Conservation (phyloP, 2,797 vertebrate species). For the Sus cebifrons region DNA sequence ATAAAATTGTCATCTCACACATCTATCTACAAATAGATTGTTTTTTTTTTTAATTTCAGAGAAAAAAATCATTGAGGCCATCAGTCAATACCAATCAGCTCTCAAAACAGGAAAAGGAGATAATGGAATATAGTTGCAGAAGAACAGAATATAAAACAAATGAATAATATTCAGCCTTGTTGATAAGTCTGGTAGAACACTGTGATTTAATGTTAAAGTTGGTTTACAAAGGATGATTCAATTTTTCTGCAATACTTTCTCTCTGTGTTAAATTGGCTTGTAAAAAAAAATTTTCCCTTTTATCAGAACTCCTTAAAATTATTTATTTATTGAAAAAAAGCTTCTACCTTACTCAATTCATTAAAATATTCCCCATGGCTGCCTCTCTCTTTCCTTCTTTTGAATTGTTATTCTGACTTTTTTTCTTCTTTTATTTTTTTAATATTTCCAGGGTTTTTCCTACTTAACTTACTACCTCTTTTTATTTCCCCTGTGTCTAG, state of each 20-base stretch:
- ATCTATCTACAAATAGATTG: not conserved
- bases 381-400: not conserved
- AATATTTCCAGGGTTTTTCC: not conserved
- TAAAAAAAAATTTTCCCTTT: not conserved
- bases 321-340: slow-evolving; percentile 41
- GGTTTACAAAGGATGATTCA: not conserved
- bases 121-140: not conserved
- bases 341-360: not conserved
- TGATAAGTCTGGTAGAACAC: not conserved
- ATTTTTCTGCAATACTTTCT: slow-evolving; percentile 15
- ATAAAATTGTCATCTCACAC: not conserved
- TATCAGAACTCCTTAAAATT: not conserved
- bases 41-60: not conserved
- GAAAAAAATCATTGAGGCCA: not conserved
- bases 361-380: not conserved
- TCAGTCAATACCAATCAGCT: not conserved
- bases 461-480: not conserved
- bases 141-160: slow-evolving; percentile 43
- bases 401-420: not conserved
- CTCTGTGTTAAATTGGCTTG: not conserved
- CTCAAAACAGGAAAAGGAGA: slow-evolving; percentile 30
- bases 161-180: not conserved
- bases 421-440: not conserved
- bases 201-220: slow-evolving; percentile 19
- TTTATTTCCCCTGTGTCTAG: not conserved